These are phyloP conservation scores for Ommatoiulus sabulosus DNA, from an alignment of 2,888 invertebrate genomes.

Conservation along the genomic window DNA sequence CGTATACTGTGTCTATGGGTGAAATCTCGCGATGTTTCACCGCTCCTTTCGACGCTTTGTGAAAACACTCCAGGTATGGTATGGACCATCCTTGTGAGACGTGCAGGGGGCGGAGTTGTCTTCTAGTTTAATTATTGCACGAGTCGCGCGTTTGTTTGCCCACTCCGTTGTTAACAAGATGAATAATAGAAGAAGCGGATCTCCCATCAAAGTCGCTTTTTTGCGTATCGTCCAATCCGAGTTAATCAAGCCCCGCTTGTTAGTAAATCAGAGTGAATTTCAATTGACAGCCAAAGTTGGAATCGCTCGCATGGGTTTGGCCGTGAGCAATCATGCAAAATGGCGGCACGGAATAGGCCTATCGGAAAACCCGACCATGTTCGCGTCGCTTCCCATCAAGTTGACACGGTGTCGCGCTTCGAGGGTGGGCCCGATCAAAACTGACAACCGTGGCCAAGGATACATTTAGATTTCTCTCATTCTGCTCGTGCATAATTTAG, in stretches of 20 bases:
- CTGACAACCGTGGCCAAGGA: conserved; percentile 32
- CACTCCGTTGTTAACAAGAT: conserved; percentile 29
- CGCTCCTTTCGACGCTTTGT: background rate
- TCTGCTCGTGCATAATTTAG: conserved; percentile 38
- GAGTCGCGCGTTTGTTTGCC: conserved; percentile 20
- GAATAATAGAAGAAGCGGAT: conserved; percentile 30
- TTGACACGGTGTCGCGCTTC: conserved; percentile 41
- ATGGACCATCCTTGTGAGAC: background rate
- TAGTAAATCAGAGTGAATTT: conserved; percentile 42
- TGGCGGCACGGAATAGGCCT: background rate
- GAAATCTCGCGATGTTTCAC: background rate
- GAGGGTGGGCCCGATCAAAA: conserved; percentile 18
- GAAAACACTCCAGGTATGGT: background rate
- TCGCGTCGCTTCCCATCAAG: background rate
- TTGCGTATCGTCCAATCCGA: background rate
- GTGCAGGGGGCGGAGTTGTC: background rate
- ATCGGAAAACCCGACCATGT: background rate
- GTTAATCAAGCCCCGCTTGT: conserved; percentile 46
- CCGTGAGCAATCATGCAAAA: conserved; percentile 41
- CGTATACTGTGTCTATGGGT: too few species aligned
- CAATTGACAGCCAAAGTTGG: conserved; percentile 36
- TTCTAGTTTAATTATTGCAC: background rate
- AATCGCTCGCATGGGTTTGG: background rate
- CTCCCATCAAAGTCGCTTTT: conserved; percentile 30
- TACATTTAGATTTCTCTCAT: conserved; percentile 47